Base-by-base conservation (phyloP, 2,888 invertebrate genomes). In the Lamellibrachia satsuma region DNA sequence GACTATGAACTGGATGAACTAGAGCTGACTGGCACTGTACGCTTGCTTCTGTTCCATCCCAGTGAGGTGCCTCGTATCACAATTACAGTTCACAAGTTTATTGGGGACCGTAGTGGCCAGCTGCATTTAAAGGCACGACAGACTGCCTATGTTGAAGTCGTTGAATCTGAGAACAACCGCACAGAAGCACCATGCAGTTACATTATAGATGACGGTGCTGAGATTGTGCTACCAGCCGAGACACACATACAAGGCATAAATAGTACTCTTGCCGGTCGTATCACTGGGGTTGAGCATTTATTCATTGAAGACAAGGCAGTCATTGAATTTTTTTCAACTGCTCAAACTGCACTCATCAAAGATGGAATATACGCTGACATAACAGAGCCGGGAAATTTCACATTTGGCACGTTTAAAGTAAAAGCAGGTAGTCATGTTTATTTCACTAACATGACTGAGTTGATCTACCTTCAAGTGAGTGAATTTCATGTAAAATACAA, bases 171-270 rank as follows among this genome's bases (percentile, higher is more conserved):
- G 91, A 93, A 93, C 3, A 95, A 95, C 92, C 94, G 93, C 75
- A 95, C 95, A 11, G 95, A 95, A 93, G 95, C 95, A 1, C 95
- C 95, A 15, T 95, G 95, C 92, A 94, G 95, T 55, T 95, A 94
- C 93, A 94, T 95, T 91, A 94, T 95, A 90, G 95, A 95, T 91
- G 92, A 93, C 51, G 93, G 93, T 9, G 94, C 94, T 90, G 95
- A 95, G 92, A 94, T 95, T 22, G 93, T 95, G 9, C 93, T 95
- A 9, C 95, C 95, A 90, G 93, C 93, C n/a, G 95, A 95, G 91
- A 93, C 95, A 9, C 95, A 95, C 91, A 93, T 95, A 27, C 95
- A 95, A 93, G 95, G 95, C 8, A 94, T 94, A 8, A 94, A 95
- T 75, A 94, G 94, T 27, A 94, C 94, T n/a, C 93, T 95, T 92